A percentile compares a stretch with the other conserved stretches of the same genome.
Evolutionary conservation across 2,797 vertebrate species (phyloP).

Genomic region (Aphelocoma californica): DNA sequence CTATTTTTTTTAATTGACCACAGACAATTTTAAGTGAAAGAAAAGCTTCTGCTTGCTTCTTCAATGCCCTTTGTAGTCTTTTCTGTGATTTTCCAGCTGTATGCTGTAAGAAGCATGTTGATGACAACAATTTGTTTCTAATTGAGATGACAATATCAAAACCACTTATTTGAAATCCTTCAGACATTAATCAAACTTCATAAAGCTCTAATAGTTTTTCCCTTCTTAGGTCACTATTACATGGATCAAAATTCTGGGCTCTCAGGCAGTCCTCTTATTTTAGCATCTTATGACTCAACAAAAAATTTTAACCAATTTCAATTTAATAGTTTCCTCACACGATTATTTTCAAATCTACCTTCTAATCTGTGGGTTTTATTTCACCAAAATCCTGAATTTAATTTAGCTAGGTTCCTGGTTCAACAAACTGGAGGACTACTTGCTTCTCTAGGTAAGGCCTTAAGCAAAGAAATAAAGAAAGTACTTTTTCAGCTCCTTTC

Average conservation of each 20-base stretch:
- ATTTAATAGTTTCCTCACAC: background rate
- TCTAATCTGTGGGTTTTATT: background rate
- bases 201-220: background rate
- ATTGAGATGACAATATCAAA: background rate
- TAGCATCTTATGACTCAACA: background rate
- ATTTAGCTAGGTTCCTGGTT: background rate
- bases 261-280: background rate
- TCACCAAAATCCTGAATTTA: background rate
- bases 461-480: slow-evolving; percentile 5
- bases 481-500: background rate
- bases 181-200: background rate
- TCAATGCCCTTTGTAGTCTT: background rate
- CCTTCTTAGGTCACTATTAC: background rate
- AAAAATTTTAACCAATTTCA: background rate
- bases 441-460: background rate
- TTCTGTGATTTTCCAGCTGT: background rate
- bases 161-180: background rate
- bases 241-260: background rate
- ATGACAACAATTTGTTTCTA: background rate
- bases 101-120: background rate
- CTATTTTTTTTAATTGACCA: background rate
- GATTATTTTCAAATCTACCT: background rate
- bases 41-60: background rate
- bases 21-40: background rate
- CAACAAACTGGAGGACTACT: background rate